phyloP scores from a whole-genome alignment of 2,888 invertebrate species.

The Amphipoea oculea region DNA sequence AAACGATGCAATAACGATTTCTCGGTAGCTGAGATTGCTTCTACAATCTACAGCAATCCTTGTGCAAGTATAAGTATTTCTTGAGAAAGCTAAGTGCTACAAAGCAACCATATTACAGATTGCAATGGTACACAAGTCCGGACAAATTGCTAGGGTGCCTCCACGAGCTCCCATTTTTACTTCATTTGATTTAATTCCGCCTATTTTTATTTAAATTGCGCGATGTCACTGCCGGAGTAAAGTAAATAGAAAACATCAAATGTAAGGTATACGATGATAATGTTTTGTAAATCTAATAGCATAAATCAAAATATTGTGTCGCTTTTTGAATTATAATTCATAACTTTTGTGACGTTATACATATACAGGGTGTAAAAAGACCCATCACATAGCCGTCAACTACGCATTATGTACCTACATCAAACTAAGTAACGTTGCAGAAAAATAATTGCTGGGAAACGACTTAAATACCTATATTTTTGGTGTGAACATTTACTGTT shows the following conservation, averaged over 20 bases:
- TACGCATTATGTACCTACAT: not conserved
- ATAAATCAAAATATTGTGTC: not conserved
- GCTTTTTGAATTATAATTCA: not conserved
- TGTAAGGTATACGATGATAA: not conserved
- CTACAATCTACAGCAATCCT: conserved; percentile 3
- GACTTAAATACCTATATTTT: not conserved
- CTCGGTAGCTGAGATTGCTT: conserved; percentile 11
- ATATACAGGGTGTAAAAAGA: not conserved
- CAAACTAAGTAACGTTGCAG: not conserved
- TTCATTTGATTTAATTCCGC: conserved; percentile 22
- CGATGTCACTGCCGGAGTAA: not conserved
- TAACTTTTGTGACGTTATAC: not conserved
- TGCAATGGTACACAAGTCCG: conserved; percentile 34
- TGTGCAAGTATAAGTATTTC: conserved; percentile 3
- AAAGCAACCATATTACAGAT: conserved; percentile 40
- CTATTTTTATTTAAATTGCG: conserved; percentile 29
- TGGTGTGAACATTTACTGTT: not conserved
- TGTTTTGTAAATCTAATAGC: conserved; percentile 13
- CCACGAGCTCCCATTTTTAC: conserved; percentile 17
- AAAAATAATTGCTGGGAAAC: not conserved
- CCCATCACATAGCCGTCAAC: not conserved
- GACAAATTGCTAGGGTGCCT: conserved; percentile 40
- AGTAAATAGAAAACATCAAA: conserved; percentile 6
- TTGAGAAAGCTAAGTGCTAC: conserved; percentile 8
- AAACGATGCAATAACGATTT: conserved; percentile 25